Percentiles rank a stretch among this genome's conserved stretches.
These are phyloP conservation scores for Cladopsammia gracilis DNA, from an alignment of 64 coral and sea anemone species.

Conservation along the genomic window DNA sequence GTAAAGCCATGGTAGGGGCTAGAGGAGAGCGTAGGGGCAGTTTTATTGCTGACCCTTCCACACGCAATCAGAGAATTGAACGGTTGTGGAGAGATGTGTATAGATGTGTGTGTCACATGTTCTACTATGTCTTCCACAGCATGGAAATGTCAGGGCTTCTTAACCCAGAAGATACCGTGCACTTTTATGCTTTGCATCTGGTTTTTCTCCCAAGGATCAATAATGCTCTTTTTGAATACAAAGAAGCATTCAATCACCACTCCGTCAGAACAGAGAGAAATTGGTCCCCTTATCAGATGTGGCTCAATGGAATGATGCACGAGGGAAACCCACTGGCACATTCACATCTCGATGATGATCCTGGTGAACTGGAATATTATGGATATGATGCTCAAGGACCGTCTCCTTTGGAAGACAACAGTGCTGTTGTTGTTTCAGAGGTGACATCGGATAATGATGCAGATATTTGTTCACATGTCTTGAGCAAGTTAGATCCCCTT, in stretches of 20 bases:
- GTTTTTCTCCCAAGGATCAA: slow-evolving; percentile 56
- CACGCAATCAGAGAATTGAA: slow-evolving; percentile 39
- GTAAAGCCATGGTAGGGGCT: slow-evolving; percentile 40
- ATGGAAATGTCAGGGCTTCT: slow-evolving; percentile 36
- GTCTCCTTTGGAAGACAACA: slow-evolving; percentile 44
- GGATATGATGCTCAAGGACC: slow-evolving; percentile 59
- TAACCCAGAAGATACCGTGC: slow-evolving; percentile 14
- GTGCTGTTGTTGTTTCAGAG: too few relatives aligned
- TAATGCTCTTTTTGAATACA: slow-evolving; percentile 28
- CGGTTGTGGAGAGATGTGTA: slow-evolving; percentile 31
- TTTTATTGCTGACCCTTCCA: slow-evolving; percentile 52
- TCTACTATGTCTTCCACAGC: slow-evolving; percentile 48
- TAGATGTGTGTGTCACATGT: background rate
- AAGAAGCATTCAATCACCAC: slow-evolving; percentile 62
- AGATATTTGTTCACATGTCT: too few relatives aligned
- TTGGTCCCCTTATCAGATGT: slow-evolving; percentile 67
- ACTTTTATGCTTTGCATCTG: slow-evolving; percentile 59
- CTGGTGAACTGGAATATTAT: slow-evolving; percentile 53
- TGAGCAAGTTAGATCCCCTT: too few relatives aligned
- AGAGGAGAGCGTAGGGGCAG: slow-evolving; percentile 13
- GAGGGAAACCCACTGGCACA: slow-evolving; percentile 46
- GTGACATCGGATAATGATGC: too few relatives aligned
- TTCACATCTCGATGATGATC: slow-evolving; percentile 31
- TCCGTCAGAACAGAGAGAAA: slow-evolving; percentile 13
- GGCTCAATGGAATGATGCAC: slow-evolving; percentile 63